phyloP scores from a whole-genome alignment of 2,888 invertebrate species.

The Mechanitis mazaeus region DNA sequence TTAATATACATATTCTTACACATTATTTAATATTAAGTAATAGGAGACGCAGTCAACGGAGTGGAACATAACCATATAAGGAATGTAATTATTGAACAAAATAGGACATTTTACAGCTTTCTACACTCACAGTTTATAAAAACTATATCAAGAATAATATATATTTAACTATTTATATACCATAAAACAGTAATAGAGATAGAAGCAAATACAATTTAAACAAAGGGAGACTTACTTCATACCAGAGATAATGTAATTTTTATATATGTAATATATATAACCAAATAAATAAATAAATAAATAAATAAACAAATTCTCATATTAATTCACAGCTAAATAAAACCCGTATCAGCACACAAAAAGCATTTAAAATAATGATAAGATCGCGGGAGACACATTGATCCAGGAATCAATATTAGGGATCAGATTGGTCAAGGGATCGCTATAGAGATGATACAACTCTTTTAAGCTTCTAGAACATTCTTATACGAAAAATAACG shows the following conservation, averaged over 20 bases:
- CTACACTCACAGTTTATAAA: no score
- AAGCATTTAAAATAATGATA: slow-evolving; percentile 68
- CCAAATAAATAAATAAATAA: background rate
- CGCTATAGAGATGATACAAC: slow-evolving; percentile 38
- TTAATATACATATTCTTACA: no score
- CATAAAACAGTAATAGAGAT: no score
- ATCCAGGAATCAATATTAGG: slow-evolving; percentile 69
- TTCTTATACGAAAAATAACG: no score
- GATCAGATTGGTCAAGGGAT: slow-evolving; percentile 46
- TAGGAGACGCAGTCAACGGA: background rate
- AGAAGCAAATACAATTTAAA: no score
- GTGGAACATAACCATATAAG: background rate
- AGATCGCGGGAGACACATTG: slow-evolving; percentile 45
- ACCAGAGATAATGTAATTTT: no score
- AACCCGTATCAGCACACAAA: slow-evolving; percentile 34
- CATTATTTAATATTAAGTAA: no score
- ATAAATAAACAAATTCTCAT: background rate
- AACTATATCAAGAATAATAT: no score
- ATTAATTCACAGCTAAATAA: slow-evolving; percentile 30
- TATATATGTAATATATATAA: background rate
- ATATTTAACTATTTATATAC: no score
- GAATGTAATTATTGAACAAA: no score
- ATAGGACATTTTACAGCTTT: no score
- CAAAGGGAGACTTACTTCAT: no score
- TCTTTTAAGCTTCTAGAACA: background rate